Percentiles rank a stretch among this genome's conserved stretches.
Evolutionary conservation across 2,113 vertebrate species (phyloP).

Genomic region (Anolis sagrei): DNA sequence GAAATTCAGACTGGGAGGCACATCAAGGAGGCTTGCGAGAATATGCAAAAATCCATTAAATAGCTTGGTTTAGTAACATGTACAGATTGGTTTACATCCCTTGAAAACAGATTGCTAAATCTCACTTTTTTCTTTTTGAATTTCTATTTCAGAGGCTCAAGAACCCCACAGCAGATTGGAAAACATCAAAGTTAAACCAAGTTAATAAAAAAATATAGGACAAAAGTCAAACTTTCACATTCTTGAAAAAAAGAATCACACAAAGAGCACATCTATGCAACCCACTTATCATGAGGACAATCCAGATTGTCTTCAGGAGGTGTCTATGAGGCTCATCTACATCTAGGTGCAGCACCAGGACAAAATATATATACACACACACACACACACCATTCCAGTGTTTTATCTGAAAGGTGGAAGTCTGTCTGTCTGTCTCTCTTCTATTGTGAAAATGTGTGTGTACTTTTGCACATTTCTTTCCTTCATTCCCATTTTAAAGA

Average conservation of each 20-base stretch:
- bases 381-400: too few relatives aligned
- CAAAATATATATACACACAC: too few relatives aligned
- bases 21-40: slow-evolving; percentile 5
- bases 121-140: background rate
- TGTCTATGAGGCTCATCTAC: too few relatives aligned
- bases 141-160: background rate
- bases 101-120: slow-evolving; percentile 17
- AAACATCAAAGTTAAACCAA: background rate
- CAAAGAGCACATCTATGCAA: too few relatives aligned
- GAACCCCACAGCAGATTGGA: fast-evolving
- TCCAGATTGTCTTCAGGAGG: background rate
- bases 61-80: slow-evolving; percentile 12
- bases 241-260: background rate
- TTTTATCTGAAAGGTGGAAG: too few relatives aligned
- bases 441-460: too few relatives aligned
- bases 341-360: too few relatives aligned
- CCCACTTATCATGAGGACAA: too few relatives aligned
- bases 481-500: too few relatives aligned
- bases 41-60: slow-evolving; percentile 21
- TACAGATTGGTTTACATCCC: slow-evolving; percentile 20
- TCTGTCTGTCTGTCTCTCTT: too few relatives aligned
- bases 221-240: background rate
- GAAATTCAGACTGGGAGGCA: slow-evolving; percentile 47
- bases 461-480: too few relatives aligned
- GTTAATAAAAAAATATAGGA: background rate